Conservation (phyloP, 2,113 vertebrate genomes). For the Mastomys natalensis region DNA sequence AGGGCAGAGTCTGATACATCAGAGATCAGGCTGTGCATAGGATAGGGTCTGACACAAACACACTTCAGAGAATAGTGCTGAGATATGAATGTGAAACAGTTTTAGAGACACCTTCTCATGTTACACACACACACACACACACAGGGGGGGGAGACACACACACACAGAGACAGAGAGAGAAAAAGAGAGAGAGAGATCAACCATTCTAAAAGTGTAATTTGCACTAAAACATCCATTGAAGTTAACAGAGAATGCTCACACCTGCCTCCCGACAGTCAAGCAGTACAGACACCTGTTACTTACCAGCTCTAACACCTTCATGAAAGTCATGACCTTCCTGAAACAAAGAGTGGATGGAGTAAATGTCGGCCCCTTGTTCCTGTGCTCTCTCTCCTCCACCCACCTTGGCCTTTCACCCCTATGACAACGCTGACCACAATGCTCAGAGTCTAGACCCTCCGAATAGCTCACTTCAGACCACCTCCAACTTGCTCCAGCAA, state of each 20-base stretch:
- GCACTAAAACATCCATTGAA: slow-evolving; percentile 10
- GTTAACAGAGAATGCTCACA: neutral
- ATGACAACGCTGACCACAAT: neutral
- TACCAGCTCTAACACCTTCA: slow-evolving; percentile 96
- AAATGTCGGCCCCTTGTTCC: neutral
- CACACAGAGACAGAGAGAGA: too few species aligned
- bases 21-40: neutral
- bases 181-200: neutral
- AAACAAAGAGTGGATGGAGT: slow-evolving; percentile 77
- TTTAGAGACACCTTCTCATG: neutral
- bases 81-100: neutral
- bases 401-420: neutral
- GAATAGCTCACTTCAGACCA: neutral
- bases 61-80: neutral
- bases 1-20: neutral
- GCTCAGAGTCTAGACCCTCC: neutral
- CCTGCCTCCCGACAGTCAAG: neutral
- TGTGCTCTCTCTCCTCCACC: neutral
- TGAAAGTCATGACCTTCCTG: slow-evolving; percentile 95
- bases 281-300: slow-evolving; percentile 70
- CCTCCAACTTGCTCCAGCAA: neutral
- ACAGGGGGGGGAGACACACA: too few species aligned
- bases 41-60: neutral
- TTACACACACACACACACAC: too few species aligned
- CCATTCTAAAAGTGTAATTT: neutral